Base-by-base conservation (phyloP, 2,888 invertebrate species). In the Azorinus chamasolen region DNA sequence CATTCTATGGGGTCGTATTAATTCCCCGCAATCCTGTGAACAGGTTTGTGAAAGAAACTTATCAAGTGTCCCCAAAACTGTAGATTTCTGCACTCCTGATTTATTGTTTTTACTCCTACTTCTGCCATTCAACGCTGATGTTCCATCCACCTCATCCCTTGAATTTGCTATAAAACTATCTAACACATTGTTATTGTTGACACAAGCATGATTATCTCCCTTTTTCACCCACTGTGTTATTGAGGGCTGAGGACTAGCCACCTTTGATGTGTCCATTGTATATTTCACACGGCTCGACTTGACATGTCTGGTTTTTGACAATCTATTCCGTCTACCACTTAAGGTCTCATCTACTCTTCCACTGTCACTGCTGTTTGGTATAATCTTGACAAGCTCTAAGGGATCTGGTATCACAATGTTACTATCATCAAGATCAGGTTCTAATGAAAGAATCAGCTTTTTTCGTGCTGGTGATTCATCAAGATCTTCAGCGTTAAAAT, bases 381-480 rank as follows among this genome's bases (percentile, higher is more conserved):
- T 18, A 12, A 14, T 43, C 27, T 53, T 41, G 3, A 39, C 16
- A 20, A 58, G 12, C 6, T 53, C 39, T 46, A 20, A 3, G 24
- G 45, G 46, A 20, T 24, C 6, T 1, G 18, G 16, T 32, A 55
- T 43, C 8, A 53, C 16, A 22, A 51, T 43, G 18, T 57, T 59
- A 37, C 63, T 62, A 12, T 73, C 82, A 51, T 77, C 71, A 32
- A 87, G 76, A 16, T 75, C 77, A 12, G 87, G 82, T 54, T 86
- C 82, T 24, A 86, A 65, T 0, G 86, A 86, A 57, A 86, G 84
- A 39, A 86, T 70, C 2, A 83, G 48, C 39, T 82, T 86, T 46
- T 61, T 76, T 1, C 37, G 46, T 18, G 59, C 58, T 45, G 50
- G 8, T 16, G 51, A 43, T n/a, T 57, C 69, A 6, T 48, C 37